Evolutionary conservation across 1,140 invertebrate species (phyloP).

Genomic region (Brachionus rubens): DNA sequence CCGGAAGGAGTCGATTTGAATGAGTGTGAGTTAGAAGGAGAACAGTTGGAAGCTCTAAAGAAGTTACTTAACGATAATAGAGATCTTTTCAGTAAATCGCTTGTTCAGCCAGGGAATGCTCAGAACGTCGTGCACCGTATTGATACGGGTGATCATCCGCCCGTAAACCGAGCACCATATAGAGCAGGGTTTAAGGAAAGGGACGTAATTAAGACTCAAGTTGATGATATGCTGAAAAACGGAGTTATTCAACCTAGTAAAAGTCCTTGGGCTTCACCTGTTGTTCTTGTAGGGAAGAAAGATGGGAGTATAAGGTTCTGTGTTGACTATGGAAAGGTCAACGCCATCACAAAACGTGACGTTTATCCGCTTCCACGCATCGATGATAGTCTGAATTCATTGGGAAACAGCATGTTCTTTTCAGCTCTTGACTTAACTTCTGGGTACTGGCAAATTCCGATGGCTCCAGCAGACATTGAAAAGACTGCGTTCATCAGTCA

Average conservation of each 20-base stretch:
- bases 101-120: neutral
- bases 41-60: neutral
- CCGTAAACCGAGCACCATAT: neutral
- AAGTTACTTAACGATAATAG: neutral
- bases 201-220: neutral
- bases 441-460: neutral
- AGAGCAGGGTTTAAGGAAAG: neutral
- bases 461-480: neutral
- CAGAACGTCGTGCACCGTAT: neutral
- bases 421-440: neutral
- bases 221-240: constrained; percentile 43
- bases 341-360: constrained; percentile 46
- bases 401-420: neutral
- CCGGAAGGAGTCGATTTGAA: neutral
- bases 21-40: neutral
- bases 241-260: constrained; percentile 48
- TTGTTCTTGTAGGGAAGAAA: constrained; percentile 45
- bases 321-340: constrained; percentile 46
- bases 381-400: constrained; percentile 48
- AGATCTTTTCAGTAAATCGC: neutral
- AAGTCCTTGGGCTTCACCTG: constrained; percentile 22
- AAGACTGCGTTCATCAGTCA: constrained; percentile 27
- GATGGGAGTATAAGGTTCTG: neutral
- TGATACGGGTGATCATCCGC: neutral
- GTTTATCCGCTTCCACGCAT: constrained; percentile 47